These are phyloP conservation scores for Macrophya annulata DNA, from an alignment of 2,888 invertebrate genomes.

Conservation along the genomic window DNA sequence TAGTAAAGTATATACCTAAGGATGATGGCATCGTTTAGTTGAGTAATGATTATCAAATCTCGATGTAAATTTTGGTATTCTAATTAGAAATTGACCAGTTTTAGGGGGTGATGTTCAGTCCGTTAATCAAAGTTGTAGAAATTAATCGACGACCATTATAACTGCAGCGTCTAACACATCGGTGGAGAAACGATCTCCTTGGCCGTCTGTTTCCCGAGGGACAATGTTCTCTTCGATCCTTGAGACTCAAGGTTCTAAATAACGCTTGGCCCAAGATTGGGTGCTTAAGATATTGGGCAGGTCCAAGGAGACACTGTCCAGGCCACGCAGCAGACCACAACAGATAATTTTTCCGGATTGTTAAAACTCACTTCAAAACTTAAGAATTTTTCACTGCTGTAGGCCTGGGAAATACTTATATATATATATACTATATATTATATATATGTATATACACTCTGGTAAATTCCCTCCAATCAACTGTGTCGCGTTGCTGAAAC, in stretches of 20 bases:
- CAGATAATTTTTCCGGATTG: constrained; percentile 72
- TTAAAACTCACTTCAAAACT: constrained; percentile 70
- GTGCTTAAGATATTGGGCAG: constrained; percentile 65
- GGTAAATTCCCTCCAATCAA: constrained; percentile 47
- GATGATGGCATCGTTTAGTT: constrained; percentile 45
- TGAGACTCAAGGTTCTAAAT: constrained; percentile 46
- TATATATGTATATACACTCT: not conserved
- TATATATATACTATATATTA: no score
- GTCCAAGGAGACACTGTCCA: constrained; percentile 72
- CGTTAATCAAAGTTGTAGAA: not conserved
- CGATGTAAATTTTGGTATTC: not conserved
- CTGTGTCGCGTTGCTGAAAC: not conserved
- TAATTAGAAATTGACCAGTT: not conserved
- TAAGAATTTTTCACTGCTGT: constrained; percentile 20
- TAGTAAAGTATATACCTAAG: not conserved
- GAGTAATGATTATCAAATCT: constrained; percentile 3
- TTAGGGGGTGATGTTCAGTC: not conserved
- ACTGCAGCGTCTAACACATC: not conserved
- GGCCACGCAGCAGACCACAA: constrained; percentile 63
- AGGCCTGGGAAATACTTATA: constrained; percentile 49
- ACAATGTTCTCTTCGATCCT: constrained; percentile 32
- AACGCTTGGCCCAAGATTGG: constrained; percentile 59
- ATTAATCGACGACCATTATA: not conserved
- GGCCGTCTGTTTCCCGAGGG: constrained; percentile 24
- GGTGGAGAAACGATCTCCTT: not conserved